Evolutionary conservation across 2,888 invertebrate genomes (phyloP).

Genomic region (Linnaemya tessellans): DNA sequence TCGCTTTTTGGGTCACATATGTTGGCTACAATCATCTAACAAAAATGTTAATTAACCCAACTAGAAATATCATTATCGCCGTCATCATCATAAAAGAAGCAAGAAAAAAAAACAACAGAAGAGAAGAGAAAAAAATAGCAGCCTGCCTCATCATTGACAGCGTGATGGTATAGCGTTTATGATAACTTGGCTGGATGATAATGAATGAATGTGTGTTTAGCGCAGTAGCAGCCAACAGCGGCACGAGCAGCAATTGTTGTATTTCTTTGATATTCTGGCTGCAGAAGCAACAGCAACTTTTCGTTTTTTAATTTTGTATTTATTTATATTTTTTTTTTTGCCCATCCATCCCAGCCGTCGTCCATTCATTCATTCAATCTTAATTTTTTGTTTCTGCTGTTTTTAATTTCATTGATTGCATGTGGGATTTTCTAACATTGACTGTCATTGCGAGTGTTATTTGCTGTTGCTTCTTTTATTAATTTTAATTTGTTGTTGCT

Average conservation of each 20-base stretch:
- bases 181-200: slow-evolving; percentile 38
- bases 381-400: slow-evolving; percentile 18
- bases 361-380: slow-evolving; percentile 59
- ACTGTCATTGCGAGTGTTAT: slow-evolving; percentile 29
- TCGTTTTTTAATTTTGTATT: no score
- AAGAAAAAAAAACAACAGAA: no score
- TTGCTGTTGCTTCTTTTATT: slow-evolving; percentile 48
- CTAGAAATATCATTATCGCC: slow-evolving; percentile 65
- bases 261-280: slow-evolving; percentile 36
- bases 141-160: not conserved
- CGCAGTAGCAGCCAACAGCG: slow-evolving; percentile 38
- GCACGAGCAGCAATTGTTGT: slow-evolving; percentile 54
- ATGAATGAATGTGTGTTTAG: slow-evolving; percentile 47
- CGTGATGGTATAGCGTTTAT: slow-evolving; percentile 20
- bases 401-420: slow-evolving; percentile 67
- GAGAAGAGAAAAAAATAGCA: not conserved
- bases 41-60: slow-evolving; percentile 71
- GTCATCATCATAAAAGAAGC: slow-evolving; percentile 29
- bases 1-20: slow-evolving; percentile 67
- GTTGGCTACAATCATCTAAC: slow-evolving; percentile 67
- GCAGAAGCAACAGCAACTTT: slow-evolving; percentile 17
- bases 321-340: not conserved
- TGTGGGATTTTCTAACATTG: slow-evolving; percentile 69
- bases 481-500: slow-evolving; percentile 44
- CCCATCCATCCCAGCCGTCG: slow-evolving; percentile 19